Base-by-base conservation (phyloP, 1,140 invertebrate genomes). In the Sycophila sp. region DNA sequence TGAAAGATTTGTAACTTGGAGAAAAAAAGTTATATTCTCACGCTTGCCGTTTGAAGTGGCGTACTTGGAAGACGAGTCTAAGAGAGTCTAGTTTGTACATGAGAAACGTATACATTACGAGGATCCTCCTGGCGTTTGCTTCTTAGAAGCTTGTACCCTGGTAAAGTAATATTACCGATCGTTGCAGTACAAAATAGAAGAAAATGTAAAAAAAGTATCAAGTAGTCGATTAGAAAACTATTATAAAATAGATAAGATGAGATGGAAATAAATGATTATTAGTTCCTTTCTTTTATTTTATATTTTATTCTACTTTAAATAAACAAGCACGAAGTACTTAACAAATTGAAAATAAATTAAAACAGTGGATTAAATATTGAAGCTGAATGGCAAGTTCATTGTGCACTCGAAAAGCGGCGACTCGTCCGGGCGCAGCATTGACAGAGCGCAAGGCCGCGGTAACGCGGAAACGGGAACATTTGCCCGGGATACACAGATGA, bases 21-120 rank as follows among this genome's bases (percentile, higher is more conserved):
- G 13, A 26, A 19, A 13, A 19, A 58, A 67, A 32, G 11, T 22
- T 22, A 59, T 36, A 28, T 47, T 68, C 65, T 59, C 55, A 68
- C 55, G 65, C 55, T 68, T 32, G 10, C n/a, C 0, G 13, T 67
- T 45, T 58, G 38, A 47, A 56, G 64, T 67, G 22, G 38, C 19
- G 6, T 36, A 59, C 55, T 68, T n/a, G 17, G 42, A 59, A 59
- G 32, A n/a, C 55, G 7, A 58, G 26, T 63, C 45, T 19, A 55
- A 4, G 17, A 67, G 38, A 36, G 53, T 36, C 11, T 13, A 38
- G 42, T 51, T 45, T 45, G 19, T 36, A 45, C 24, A 51, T 40
- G 55, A 59, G 55, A 69, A 62, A 53, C 40, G 45, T 53, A 30
- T 60, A 51, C 30, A 60, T 13, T 19, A n/a, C n/a, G 10, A 32